These are phyloP conservation scores for Sturnira hondurensis DNA, from an alignment of 2,113 vertebrate genomes.

Conservation along the genomic window DNA sequence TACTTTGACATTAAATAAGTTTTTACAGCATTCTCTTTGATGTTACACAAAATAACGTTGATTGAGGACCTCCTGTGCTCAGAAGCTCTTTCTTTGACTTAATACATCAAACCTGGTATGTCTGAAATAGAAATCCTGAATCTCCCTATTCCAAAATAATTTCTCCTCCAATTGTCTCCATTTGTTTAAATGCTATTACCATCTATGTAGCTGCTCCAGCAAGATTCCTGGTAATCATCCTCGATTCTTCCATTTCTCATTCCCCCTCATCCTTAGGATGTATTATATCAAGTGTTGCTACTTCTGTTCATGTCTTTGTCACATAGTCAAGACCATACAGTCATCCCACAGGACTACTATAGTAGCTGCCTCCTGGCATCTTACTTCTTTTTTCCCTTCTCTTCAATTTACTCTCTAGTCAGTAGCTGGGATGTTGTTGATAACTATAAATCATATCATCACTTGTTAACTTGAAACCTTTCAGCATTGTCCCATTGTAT, in stretches of 20 bases:
- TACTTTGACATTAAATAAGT: not conserved
- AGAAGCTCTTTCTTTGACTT: not conserved
- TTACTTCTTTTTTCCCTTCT: not conserved
- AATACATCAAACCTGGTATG: not conserved
- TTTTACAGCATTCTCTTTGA: not conserved
- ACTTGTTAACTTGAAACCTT: not conserved
- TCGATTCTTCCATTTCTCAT: not conserved
- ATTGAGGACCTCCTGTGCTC: not conserved
- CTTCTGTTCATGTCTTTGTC: not conserved
- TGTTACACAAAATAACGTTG: not conserved
- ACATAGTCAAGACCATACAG: not conserved
- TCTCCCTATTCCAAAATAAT: not conserved
- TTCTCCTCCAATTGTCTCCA: not conserved
- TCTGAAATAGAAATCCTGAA: not conserved
- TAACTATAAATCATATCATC: not conserved
- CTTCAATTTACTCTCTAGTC: not conserved
- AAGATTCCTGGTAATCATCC: not conserved
- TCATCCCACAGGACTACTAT: not conserved
- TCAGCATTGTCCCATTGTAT: not conserved
- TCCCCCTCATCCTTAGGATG: not conserved
- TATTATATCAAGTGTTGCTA: not conserved
- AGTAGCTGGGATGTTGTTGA: not conserved
- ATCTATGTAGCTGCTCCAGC: not conserved
- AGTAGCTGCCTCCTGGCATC: not conserved
- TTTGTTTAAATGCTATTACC: not conserved